Percentiles rank a stretch among this genome's conserved stretches.
Conservation (phyloP, 35 echinoderm and acorn worm genomes). For the Anneissia japonica region DNA sequence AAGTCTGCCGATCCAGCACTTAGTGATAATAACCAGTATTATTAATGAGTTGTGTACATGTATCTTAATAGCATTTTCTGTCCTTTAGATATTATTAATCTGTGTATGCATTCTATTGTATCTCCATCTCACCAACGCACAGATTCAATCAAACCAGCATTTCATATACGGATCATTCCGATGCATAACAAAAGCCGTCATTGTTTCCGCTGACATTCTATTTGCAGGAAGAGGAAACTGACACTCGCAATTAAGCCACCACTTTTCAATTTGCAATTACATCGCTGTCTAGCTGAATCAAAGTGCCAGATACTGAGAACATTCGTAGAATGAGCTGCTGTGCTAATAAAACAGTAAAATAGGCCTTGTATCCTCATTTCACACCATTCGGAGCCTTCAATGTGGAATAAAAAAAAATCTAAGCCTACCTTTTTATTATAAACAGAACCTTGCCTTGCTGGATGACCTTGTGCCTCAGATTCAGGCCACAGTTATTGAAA, state of each 20-base stretch:
- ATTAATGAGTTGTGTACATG: not conserved
- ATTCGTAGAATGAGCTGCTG: too few species aligned
- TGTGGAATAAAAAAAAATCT: not conserved
- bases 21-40: not conserved
- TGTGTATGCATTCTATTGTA: not conserved
- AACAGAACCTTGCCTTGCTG: not conserved
- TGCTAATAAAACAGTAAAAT: not conserved
- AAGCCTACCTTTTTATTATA: not conserved
- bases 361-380: not conserved
- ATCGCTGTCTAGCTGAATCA: not conserved
- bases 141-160: not conserved
- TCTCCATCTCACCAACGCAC: not conserved
- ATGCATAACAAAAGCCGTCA: not conserved
- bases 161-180: not conserved
- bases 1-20: not conserved
- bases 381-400: not conserved
- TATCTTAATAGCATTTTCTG: not conserved
- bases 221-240: not conserved
- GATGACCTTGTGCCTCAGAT: not conserved
- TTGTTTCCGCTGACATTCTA: not conserved
- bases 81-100: too few species aligned
- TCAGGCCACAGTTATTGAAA: not conserved
- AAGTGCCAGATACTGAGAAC: not conserved
- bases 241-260: not conserved
- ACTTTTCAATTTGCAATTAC: conserved; percentile 2